Base-by-base conservation (phyloP, 2,113 vertebrate genomes). In the Polyodon spathula region DNA sequence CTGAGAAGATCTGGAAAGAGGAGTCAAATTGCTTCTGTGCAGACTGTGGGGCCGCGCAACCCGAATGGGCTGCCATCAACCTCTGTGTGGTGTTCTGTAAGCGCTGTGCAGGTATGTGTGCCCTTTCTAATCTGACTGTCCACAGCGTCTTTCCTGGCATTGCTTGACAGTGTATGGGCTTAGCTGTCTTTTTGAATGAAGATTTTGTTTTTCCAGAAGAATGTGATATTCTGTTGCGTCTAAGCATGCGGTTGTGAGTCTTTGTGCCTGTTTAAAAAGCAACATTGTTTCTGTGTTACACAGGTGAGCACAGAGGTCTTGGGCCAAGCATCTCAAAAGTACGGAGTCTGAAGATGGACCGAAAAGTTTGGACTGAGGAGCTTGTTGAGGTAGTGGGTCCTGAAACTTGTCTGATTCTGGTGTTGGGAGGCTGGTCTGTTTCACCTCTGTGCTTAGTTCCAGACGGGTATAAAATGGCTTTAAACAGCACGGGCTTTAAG, bases 341-440 rank as follows among this genome's bases (percentile, higher is more conserved):
- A 27, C 88, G 95, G 42, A 98, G 95, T 74, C 83, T 98, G 50
- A 98, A 97, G 82, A 97, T 98, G 95, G 95, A 98, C 83, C 84
- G 79, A 64, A 98, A 93, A 42, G 88, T 97, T 65, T 98, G 95
- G 95, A 98, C 93, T 0, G 88, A 94, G 55, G 86, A 93, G 42
- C 87, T 97, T 39, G 86, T 98, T 0, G 54, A 97, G 95, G 95
- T 96, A 71, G 1, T 7, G n/a, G 6, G 14, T 10, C 0, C 0
- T 7, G 9, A 5, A 0, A 10, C 6, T 4, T 1, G 10, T 37
- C 5, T 8, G 5, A 27, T 6, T 44, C n/a, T n/a, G n/a, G n/a
- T n/a, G n/a, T n/a, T n/a, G n/a, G n/a, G n/a, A n/a, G n/a, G n/a
- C n/a, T n/a, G n/a, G n/a, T n/a, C n/a, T n/a, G n/a, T n/a, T n/a